Base-by-base conservation (phyloP, 2,113 vertebrate genomes). In the Myiagra hebetior region DNA sequence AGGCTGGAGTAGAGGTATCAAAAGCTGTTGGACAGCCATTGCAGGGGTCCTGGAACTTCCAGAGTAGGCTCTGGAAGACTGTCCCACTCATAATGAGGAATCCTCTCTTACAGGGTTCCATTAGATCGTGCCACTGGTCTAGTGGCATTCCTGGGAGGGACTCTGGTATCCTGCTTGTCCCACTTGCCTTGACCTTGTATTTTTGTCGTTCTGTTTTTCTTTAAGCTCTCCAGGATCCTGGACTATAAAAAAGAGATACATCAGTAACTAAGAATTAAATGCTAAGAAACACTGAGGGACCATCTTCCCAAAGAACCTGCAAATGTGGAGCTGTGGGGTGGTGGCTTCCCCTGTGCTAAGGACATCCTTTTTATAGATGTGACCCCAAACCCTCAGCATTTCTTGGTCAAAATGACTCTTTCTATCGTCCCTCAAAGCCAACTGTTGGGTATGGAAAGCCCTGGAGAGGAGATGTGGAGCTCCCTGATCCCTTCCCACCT, bases 71-170 rank as follows among this genome's bases (percentile, higher is more conserved):
- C 30, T 84, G 37, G 13, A 62, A 35, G 30, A 42, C 24, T 28
- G 1, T 50, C 9, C 53, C 21, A 3, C n/a, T 76, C 21, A 31
- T 10, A 63, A 21, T 4, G 35, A 47, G 10, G 31, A 55, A 27
- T 80, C 2, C 3, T 50, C 12, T 63, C 24, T 60, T 47, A 30
- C 0, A 1, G 37, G 8, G 2, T 74, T 65, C 19, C 6, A 1
- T 55, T 49, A 24, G 31, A 41, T 93, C 14, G 6, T 2, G 6
- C 11, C 35, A 23, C 31, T 5, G 11, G 57, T 67, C 47, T 35
- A 31, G 47, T 37, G 59, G 19, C 2, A 1, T 47, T 80, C 14
- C 46, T 59, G n/a, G 14, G 21, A 21, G 41, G 13, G 24, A 30
- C 6, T 55, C 30, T 47, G 63, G 11, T 67, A 19, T 79, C 20